A percentile compares a stretch with the other conserved stretches of the same genome.
phyloP scores from a whole-genome alignment of 2,888 invertebrate genomes.

The Elysia crispata region DNA sequence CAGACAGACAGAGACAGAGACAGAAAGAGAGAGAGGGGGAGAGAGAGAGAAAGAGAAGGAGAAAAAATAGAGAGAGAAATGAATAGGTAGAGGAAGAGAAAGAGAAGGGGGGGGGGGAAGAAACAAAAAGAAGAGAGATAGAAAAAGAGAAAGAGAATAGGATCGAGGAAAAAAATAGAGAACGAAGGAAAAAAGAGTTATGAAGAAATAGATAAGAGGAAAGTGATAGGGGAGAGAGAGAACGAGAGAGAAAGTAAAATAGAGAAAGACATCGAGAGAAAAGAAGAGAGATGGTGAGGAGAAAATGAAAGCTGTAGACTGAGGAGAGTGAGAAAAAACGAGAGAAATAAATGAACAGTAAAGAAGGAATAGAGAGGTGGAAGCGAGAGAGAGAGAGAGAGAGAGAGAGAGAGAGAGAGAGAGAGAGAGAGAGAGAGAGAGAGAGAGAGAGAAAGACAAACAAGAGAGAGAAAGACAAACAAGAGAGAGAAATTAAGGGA shows the following conservation, averaged over 20 bases:
- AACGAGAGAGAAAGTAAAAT: not conserved
- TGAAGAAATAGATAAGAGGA: too few relatives aligned
- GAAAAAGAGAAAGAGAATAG: not conserved
- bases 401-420: conserved; percentile 33
- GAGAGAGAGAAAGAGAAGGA: too few relatives aligned
- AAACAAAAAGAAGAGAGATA: conserved; percentile 25
- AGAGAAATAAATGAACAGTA: not conserved
- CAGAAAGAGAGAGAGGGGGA: too few relatives aligned
- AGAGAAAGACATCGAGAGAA: not conserved
- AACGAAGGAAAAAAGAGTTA: too few relatives aligned
- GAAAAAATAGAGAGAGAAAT: too few relatives aligned
- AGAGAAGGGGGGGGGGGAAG: conserved; percentile 10
- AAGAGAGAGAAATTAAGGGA: too few relatives aligned
- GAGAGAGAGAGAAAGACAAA: too few relatives aligned
- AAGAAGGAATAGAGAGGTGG: not conserved
- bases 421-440: conserved; percentile 20
- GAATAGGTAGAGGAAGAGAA: too few relatives aligned
- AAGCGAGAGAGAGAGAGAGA: conserved; percentile 15
- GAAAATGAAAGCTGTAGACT: not conserved
- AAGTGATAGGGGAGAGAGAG: too few relatives aligned
- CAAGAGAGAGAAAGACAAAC: too few relatives aligned
- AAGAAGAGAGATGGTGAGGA: not conserved
- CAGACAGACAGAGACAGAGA: too few relatives aligned
- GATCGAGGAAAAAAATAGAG: too few relatives aligned
- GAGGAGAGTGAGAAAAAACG: not conserved